Evolutionary conservation across 2,797 vertebrate genomes (phyloP), one percentile per base, ranked within the genome.

Genomic region (Oreochromis mossambicus): DNA sequence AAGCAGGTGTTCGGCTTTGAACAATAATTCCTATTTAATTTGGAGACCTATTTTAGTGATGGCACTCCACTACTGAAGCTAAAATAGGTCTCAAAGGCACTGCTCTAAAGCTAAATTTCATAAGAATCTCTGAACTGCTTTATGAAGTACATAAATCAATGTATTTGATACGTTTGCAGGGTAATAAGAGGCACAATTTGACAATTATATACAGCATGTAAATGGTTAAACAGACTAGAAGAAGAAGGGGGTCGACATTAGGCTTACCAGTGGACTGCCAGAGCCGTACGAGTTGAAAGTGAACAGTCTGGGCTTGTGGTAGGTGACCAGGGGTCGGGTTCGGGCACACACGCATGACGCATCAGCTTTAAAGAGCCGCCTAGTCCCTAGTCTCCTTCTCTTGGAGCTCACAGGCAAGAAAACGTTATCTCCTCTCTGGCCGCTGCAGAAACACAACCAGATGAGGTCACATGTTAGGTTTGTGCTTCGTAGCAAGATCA

Each of bases 231-330:
- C 19, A 58, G 14, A 32, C 29, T 43, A 12, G 21, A 15, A 12
- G 13, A 76, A 55, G 5, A 6, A 68, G 34, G 6, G 77, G 78
- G 34, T 43, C 24, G 4, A 73, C 17, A 12, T 38, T 34, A 36
- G 48, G 13, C 82, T 24, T 87, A 94, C 94, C 93, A 79, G 86
- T 43, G 43, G 29, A 77, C 61, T 94, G 89, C 90, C 12, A 26
- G 48, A 38, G 41, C 14, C 48, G 70, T n/a, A 86, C 43, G 85
- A 5, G 3, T 82, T 95, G 92, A 97, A 86, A 92, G 93, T 88
- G 92, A 98, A 99, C 82, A 98, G 96, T 82, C 95, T 97, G 85
- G 96, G 96, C 91, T 97, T 99, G 94, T 97, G 96, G 94, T 97
- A 97, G 56, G 96, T 94, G 41, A 96, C 94, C 83, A 98, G 95